Conservation (phyloP, 2,113 vertebrate genomes). For the Rhizomys pruinosus region DNA sequence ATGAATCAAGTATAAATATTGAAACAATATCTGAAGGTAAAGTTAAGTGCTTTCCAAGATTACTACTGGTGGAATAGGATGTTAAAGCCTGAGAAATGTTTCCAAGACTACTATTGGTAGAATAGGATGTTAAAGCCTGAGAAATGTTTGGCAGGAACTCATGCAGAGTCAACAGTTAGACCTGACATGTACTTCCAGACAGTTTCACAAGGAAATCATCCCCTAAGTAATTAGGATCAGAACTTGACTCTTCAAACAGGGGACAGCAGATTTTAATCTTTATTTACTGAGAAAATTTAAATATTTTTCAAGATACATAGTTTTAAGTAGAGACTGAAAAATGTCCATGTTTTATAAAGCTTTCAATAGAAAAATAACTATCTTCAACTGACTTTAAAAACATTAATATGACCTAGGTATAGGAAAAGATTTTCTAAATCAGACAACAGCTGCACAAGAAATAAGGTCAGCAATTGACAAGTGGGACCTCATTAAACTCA, state of each 20-base stretch:
- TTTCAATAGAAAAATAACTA: background rate
- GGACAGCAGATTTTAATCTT: background rate
- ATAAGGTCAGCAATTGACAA: no score
- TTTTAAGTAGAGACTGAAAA: background rate
- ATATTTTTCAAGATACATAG: background rate
- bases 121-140: background rate
- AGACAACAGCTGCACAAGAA: no score
- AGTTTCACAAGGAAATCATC: background rate
- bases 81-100: no score
- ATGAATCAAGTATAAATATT: constrained; percentile 24
- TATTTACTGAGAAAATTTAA: background rate
- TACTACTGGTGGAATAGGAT: background rate
- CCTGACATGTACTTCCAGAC: background rate
- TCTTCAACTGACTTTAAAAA: background rate
- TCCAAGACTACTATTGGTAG: background rate
- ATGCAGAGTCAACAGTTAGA: background rate
- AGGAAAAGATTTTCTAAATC: no score
- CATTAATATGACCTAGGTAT: no score
- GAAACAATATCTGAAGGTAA: constrained; percentile 2
- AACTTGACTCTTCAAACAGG: background rate
- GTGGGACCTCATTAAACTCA: no score
- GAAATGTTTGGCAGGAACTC: background rate
- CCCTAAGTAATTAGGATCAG: background rate
- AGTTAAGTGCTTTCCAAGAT: background rate
- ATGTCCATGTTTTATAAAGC: background rate